Evolutionary conservation across 2,888 invertebrate genomes (phyloP).

Genomic region (Megaustenia siamemsis): DNA sequence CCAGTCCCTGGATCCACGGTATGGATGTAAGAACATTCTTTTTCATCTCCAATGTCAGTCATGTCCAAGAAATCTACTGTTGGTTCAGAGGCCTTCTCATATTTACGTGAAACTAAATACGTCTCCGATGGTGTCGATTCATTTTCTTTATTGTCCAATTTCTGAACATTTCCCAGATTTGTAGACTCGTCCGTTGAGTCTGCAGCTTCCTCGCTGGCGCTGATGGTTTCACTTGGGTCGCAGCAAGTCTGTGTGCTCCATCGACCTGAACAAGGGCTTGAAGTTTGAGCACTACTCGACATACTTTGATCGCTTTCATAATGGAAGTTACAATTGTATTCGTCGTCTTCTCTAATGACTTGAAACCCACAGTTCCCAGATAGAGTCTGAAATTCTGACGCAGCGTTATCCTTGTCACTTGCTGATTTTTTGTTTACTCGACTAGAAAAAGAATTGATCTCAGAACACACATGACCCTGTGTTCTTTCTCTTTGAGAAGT

Average conservation of each 20-base stretch:
- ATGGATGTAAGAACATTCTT: neutral
- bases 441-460: neutral
- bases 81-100: neutral
- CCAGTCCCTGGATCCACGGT: neutral
- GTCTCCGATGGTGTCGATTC: neutral
- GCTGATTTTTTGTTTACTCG: neutral
- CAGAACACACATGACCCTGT: neutral
- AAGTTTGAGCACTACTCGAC: neutral
- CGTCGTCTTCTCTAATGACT: constrained; percentile 26
- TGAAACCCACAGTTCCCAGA: constrained; percentile 47
- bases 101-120: neutral
- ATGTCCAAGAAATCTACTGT: constrained; percentile 12
- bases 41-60: neutral
- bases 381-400: constrained; percentile 6
- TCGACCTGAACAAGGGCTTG: neutral
- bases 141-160: neutral
- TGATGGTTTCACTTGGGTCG: neutral
- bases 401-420: neutral
- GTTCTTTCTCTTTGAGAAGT: neutral
- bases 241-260: neutral
- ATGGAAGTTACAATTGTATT: neutral
- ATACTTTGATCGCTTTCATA: neutral
- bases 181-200: neutral
- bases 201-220: neutral
- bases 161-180: neutral